Base-by-base conservation (phyloP, 2,113 vertebrate species). In the Cavia porcellus region DNA sequence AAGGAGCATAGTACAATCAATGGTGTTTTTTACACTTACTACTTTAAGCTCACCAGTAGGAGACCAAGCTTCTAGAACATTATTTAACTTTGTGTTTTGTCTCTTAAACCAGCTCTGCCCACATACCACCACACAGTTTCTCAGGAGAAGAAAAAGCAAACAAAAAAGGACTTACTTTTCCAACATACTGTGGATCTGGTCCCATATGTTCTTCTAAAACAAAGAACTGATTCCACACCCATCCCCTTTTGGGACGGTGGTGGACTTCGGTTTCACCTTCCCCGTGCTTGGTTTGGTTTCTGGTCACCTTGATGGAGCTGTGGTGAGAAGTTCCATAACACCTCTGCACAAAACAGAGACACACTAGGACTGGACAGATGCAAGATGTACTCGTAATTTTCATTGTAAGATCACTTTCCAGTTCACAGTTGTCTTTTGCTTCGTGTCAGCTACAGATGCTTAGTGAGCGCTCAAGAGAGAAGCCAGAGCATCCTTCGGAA, bases 161-260 rank as follows among this genome's bases (percentile, higher is more conserved):
- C 45, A 92, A 84, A 59, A 75, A 5, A 74, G 3, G 57, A 72
- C 95, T 97, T 99, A 99, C 99, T 99, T 99, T 99, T 98, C 99
- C 99, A 89, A 99, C 99, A 94, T 99, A 99, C 92, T 99, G 99
- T 88, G 99, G 99, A 75, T 99, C 99, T 88, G 99, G 99, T 98
- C 99, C 99, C 98, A 99, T 99, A 94, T 99, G 99, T 98, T 99
- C 99, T 99, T 99, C 99, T 99, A 99, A 99, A 99, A 99, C 99
- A 99, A 99, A 99, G 99, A 99, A 99, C 98, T 99, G 99, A 98
- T 99, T 99, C 99, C 99, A 99, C 96, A 99, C 99, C 99, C 99
- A 99, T 98, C 99, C 99, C 10, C 99, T 99, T 97, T 99, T 99
- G 35, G 99, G 99, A 94, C 99, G 99, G 98, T 99, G 99, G 98